Percentiles rank a stretch among this genome's conserved stretches.
Evolutionary conservation across 1,140 invertebrate species (phyloP).

Genomic region (Andricus grossulariae): DNA sequence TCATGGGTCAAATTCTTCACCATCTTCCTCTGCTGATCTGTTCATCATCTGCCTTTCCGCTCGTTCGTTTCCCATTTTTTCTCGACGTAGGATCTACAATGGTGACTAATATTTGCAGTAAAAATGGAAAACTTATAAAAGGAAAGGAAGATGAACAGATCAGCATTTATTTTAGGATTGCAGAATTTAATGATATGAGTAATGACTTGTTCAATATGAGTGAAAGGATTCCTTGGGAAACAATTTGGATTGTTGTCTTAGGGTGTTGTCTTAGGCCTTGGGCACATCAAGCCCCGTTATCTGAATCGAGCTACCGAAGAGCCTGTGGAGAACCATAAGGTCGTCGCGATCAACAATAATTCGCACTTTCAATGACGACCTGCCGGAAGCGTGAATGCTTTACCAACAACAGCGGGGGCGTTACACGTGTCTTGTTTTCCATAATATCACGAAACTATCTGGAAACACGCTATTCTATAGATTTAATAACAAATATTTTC

Average conservation of each 20-base stretch:
- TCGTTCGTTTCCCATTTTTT: too few relatives aligned
- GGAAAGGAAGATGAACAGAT: too few relatives aligned
- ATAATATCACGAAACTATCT: conserved; percentile 30
- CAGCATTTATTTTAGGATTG: too few relatives aligned
- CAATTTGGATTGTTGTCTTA: conserved; percentile 41
- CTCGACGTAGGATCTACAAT: too few relatives aligned
- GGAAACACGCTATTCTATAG: background rate
- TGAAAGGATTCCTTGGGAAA: conserved; percentile 43
- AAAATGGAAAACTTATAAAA: too few relatives aligned
- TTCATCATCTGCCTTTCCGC: too few relatives aligned
- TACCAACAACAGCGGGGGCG: conserved; percentile 42
- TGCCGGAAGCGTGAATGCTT: conserved; percentile 39
- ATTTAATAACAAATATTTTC: conserved; percentile 41
- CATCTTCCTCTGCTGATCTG: too few relatives aligned
- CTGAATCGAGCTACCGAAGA: conserved; percentile 35
- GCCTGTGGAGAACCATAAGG: conserved; percentile 46
- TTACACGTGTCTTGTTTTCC: conserved; percentile 47
- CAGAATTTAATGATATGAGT: background rate
- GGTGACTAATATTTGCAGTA: too few relatives aligned
- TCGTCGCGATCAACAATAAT: conserved; percentile 56
- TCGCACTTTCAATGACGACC: conserved; percentile 51
- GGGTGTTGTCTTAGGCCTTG: conserved; percentile 38
- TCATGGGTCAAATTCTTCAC: background rate
- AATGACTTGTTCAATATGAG: background rate
- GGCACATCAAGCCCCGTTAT: conserved; percentile 50